phyloP scores from a whole-genome alignment of 2,888 invertebrate genomes.

The Aphodius sticticus region DNA sequence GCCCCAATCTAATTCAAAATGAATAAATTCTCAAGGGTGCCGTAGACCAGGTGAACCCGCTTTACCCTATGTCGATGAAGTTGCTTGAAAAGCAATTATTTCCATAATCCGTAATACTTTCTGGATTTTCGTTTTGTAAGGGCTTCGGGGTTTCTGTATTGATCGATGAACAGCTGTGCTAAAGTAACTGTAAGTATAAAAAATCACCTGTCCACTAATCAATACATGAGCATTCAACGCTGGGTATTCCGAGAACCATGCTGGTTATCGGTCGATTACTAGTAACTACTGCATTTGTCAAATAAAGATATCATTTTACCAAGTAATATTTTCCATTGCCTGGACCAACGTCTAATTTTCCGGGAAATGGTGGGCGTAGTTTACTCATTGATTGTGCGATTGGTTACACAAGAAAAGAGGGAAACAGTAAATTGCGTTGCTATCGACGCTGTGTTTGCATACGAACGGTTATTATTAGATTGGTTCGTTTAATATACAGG shows the following conservation, averaged over 20 bases:
- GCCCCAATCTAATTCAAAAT: background rate
- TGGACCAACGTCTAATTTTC: background rate
- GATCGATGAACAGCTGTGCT: background rate
- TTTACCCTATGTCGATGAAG: no score
- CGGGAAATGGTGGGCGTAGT: background rate
- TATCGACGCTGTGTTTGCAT: background rate
- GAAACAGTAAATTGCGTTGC: background rate
- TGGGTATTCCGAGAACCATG: no score
- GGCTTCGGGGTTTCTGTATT: background rate
- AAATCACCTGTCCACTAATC: background rate
- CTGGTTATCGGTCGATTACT: background rate
- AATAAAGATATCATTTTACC: background rate
- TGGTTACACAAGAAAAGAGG: background rate
- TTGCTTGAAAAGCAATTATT: background rate
- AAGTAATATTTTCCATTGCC: background rate
- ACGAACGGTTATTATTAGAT: background rate
- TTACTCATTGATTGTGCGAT: no score
- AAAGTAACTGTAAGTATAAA: background rate
- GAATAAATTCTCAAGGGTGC: background rate
- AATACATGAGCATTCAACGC: background rate
- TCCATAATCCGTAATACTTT: background rate
- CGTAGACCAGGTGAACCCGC: background rate
- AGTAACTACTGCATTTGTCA: background rate
- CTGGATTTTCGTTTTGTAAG: background rate
- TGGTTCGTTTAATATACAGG: background rate